A percentile compares a stretch with the other conserved stretches of the same genome.
Conservation (phyloP, 2,113 vertebrate species). For the Rhinoderma darwinii region DNA sequence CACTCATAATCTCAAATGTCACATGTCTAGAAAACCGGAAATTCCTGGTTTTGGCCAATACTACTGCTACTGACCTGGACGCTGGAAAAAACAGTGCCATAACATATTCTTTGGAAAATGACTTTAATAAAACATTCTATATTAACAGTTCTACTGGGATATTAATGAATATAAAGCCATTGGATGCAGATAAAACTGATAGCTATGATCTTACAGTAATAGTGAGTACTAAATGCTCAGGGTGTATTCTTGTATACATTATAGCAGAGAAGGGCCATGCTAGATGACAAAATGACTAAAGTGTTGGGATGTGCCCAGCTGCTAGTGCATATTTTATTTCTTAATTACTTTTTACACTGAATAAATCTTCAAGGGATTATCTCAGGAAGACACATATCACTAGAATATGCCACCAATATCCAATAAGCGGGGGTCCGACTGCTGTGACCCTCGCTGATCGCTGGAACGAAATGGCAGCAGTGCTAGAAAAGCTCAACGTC, state of each 20-base stretch:
- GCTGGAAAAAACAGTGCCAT: slow-evolving; percentile 62
- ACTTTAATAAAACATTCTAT: slow-evolving; percentile 63
- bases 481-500: neutral
- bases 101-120: slow-evolving; percentile 64
- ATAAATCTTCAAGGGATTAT: neutral
- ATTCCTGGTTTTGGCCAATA: slow-evolving; percentile 59
- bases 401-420: neutral
- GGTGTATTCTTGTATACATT: neutral
- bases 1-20: slow-evolving; percentile 57
- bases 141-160: slow-evolving; percentile 64
- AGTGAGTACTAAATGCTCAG: slow-evolving; percentile 61
- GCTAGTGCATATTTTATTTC: neutral
- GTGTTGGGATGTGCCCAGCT: neutral
- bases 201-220: slow-evolving; percentile 64
- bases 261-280: neutral
- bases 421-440: neutral
- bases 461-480: neutral
- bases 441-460: neutral
- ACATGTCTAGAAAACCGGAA: slow-evolving; percentile 63
- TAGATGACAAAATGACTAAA: neutral
- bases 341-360: no score
- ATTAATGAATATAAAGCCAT: slow-evolving; percentile 51
- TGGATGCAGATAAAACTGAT: slow-evolving; percentile 66
- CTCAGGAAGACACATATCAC: neutral
- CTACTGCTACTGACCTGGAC: slow-evolving; percentile 67